Base-by-base conservation (phyloP, 2,113 vertebrate genomes). In the Nannobrachium achirus region DNA sequence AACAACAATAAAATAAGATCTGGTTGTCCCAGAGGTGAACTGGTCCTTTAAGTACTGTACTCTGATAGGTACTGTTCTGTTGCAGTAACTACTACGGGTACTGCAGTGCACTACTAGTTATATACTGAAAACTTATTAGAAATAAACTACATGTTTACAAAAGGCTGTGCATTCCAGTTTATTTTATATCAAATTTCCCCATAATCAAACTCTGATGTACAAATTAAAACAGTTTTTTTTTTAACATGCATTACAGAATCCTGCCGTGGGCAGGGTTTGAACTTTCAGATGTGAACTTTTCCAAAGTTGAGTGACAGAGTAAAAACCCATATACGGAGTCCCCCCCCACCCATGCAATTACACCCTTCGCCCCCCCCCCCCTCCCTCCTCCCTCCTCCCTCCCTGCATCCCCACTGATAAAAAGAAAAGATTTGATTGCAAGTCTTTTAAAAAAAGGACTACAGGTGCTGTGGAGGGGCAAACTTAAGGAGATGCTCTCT, bases 121-220 rank as follows among this genome's bases (percentile, higher is more conserved):
- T 4, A 33, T 33, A 33, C 25, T 33, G 25, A 33, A 33, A 33
- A 33, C 25, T 33, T 33, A 33, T 33, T 33, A 33, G 25, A 33
- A 33, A 33, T 3, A 33, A 33, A 33, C 25, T 33, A 71, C 57
- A 69, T 20, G 42, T 77, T 84, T 88, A 73, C 87, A 89, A 90
- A 90, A 90, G 60, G 75, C 88, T 94, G 88, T 91, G 92, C 93
- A 93, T 93, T 94, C 92, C 93, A 93, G 91, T 94, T 93, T 90
- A 92, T 93, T 93, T 93, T 92, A 90, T 93, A 93, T 89, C 90
- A 94, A 94, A 93, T 89, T 83, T 89, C 90, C 90, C 90, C 88
- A 87, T 92, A 90, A 89, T 93, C 92, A 94, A 93, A 93, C 91
- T 92, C 86, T 89, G 90, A 91, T 89, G 90, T 94, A 94, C 92